phyloP scores from a whole-genome alignment of 1,140 invertebrate genomes.

The Littorina saxatilis region DNA sequence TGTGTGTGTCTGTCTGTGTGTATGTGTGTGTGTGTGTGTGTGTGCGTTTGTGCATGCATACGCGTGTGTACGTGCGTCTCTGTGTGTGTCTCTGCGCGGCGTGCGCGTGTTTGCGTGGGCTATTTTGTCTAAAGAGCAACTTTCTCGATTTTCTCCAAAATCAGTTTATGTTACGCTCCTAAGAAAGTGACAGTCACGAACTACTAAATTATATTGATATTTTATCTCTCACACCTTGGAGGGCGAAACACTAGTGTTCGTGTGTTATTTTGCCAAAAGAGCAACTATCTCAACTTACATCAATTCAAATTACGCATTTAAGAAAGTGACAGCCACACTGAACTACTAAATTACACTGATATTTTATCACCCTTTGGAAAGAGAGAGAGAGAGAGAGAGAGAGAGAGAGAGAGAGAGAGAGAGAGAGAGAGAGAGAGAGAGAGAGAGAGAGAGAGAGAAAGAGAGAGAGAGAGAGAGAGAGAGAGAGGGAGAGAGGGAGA shows the following conservation, averaged over 20 bases:
- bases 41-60: not conserved
- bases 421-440: constrained; percentile 26
- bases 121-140: not conserved
- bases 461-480: constrained; percentile 43
- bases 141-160: too few relatives aligned
- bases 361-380: not conserved
- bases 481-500: constrained; percentile 21
- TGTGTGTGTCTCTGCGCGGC: not conserved
- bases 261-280: too few relatives aligned
- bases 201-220: too few relatives aligned
- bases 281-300: too few relatives aligned
- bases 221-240: too few relatives aligned
- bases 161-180: too few relatives aligned
- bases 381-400: not conserved
- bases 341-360: too few relatives aligned
- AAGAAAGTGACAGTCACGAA: too few relatives aligned
- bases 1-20: constrained; percentile 15
- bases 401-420: constrained; percentile 5
- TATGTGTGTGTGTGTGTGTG: constrained; percentile 13
- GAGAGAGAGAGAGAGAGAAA: constrained; percentile 37
- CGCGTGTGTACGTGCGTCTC: not conserved
- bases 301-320: too few relatives aligned
- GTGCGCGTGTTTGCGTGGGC: not conserved
- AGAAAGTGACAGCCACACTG: too few relatives aligned
- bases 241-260: too few relatives aligned